Evolutionary conservation across 2,888 invertebrate genomes (phyloP).

Genomic region (Noctua comes): DNA sequence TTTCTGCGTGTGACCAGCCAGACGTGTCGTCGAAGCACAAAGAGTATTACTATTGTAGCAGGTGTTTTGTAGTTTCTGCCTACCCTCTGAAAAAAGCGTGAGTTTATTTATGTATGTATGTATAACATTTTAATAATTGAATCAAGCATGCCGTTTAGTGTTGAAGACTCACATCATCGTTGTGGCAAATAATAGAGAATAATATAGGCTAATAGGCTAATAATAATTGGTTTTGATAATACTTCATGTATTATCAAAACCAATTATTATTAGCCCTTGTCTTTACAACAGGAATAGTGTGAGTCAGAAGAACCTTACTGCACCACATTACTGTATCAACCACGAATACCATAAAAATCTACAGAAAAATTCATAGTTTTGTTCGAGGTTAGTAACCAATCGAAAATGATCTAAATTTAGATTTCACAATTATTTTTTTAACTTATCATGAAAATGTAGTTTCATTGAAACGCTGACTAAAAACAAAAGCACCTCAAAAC

Average conservation of each 20-base stretch:
- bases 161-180: too few relatives aligned
- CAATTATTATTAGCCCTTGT: background rate
- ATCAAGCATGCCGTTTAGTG: background rate
- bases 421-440: background rate
- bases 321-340: background rate
- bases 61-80: background rate
- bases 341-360: background rate
- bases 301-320: background rate
- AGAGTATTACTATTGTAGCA: background rate
- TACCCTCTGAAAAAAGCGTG: background rate
- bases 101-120: background rate
- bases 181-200: too few relatives aligned
- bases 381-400: background rate
- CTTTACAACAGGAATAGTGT: background rate
- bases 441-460: background rate
- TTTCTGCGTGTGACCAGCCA: background rate
- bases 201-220: too few relatives aligned
- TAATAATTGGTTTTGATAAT: too few relatives aligned
- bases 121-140: background rate
- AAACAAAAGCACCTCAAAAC: slow-evolving; percentile 11
- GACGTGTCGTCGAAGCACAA: background rate
- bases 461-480: slow-evolving; percentile 1
- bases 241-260: background rate
- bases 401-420: background rate
- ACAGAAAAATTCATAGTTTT: background rate